Conservation (phyloP, 2,888 invertebrate species). For the Rhaphigaster nebulosa region DNA sequence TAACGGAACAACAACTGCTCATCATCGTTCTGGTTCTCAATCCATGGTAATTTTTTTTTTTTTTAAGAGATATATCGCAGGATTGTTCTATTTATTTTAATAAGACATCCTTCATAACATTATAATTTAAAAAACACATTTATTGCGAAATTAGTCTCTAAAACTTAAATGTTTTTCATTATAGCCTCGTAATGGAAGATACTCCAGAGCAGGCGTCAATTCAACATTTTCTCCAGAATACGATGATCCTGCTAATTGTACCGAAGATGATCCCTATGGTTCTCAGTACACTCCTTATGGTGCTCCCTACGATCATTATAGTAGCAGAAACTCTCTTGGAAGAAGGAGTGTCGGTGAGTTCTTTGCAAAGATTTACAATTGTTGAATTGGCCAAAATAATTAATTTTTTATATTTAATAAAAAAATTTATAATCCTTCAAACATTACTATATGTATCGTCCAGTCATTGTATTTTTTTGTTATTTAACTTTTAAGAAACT, state of each 20-base stretch:
- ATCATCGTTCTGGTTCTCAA: conserved; percentile 88
- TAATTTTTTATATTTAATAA: neutral
- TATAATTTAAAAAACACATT: too few relatives aligned
- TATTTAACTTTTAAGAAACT: neutral
- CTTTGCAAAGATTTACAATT: neutral
- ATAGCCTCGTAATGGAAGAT: conserved; percentile 73
- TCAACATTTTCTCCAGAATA: conserved; percentile 81
- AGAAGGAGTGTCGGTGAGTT: conserved; percentile 73
- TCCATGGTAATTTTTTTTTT: conserved; percentile 78
- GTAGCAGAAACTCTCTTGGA: conserved; percentile 77
- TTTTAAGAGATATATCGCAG: neutral
- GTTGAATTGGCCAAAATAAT: neutral
- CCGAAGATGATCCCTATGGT: conserved; percentile 92
- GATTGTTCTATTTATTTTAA: neutral
- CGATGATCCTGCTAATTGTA: conserved; percentile 93
- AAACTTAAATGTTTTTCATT: neutral
- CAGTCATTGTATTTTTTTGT: neutral
- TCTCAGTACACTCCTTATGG: conserved; percentile 86
- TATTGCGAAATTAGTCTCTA: too few relatives aligned
- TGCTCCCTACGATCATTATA: conserved; percentile 91
- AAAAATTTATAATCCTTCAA: neutral
- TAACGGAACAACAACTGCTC: conserved; percentile 77
- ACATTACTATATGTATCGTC: neutral
- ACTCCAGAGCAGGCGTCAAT: conserved; percentile 79
- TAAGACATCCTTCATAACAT: too few relatives aligned